phyloP scores from a whole-genome alignment of 1,140 invertebrate genomes.

The Dendrolimus punctatus region DNA sequence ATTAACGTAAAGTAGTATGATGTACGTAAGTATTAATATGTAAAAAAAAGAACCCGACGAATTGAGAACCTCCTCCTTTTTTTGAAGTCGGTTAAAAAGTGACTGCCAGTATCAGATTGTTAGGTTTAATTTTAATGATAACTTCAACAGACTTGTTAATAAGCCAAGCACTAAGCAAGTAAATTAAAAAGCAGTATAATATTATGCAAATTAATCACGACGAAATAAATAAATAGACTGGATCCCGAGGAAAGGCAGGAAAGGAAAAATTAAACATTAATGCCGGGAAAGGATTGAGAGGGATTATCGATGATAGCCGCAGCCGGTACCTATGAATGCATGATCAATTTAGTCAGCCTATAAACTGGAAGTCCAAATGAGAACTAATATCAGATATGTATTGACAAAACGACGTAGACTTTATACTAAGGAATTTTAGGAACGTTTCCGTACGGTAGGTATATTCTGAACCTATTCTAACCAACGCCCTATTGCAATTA shows the following conservation, averaged over 20 bases:
- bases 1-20: too few relatives aligned
- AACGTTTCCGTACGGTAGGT: neutral
- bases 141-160: constrained; percentile 32
- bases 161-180: constrained; percentile 38
- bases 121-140: constrained; percentile 15
- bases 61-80: too few relatives aligned
- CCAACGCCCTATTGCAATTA: neutral
- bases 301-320: constrained; percentile 67
- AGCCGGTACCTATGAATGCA: constrained; percentile 46
- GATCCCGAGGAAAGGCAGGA: constrained; percentile 40
- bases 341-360: too few relatives aligned
- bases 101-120: neutral
- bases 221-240: constrained; percentile 47
- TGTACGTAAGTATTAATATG: too few relatives aligned
- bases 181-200: constrained; percentile 25
- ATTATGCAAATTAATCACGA: constrained; percentile 38
- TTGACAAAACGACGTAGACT: neutral
- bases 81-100: neutral
- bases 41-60: too few relatives aligned
- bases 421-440: neutral
- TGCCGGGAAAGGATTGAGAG: constrained; percentile 20
- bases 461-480: neutral
- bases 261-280: constrained; percentile 8
- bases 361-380: too few relatives aligned
- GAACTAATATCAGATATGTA: too few relatives aligned